A percentile compares a stretch with the other conserved stretches of the same genome.
These are phyloP conservation scores for Schlechtendalia chinensis DNA, from an alignment of 1,140 invertebrate species.

Conservation along the genomic window DNA sequence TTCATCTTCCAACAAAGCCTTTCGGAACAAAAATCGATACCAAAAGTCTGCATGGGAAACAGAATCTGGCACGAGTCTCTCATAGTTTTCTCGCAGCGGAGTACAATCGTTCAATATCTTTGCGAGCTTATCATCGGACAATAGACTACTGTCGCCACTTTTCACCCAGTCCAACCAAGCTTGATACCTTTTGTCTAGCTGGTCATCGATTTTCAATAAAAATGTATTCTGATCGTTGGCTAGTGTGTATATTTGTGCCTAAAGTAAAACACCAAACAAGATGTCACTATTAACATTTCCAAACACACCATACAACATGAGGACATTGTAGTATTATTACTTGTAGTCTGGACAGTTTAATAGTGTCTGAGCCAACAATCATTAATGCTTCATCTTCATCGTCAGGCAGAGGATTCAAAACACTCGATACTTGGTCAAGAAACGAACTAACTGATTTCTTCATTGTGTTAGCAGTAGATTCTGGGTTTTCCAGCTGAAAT, in stretches of 20 bases:
- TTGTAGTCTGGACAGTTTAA: conserved; percentile 63
- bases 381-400: conserved; percentile 69
- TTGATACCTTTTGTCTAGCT: conserved; percentile 56
- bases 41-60: conserved; percentile 54
- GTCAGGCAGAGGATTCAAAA: conserved; percentile 67
- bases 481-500: conserved; percentile 67
- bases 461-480: conserved; percentile 67
- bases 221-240: conserved; percentile 58
- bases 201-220: conserved; percentile 56
- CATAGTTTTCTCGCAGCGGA: conserved; percentile 53
- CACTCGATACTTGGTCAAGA: conserved; percentile 63
- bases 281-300: not conserved
- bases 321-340: conserved; percentile 54
- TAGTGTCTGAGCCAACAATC: conserved; percentile 63
- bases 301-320: not conserved
- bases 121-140: conserved; percentile 56
- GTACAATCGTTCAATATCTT: conserved; percentile 53
- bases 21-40: conserved; percentile 55
- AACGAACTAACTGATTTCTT: conserved; percentile 70
- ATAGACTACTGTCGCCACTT: conserved; percentile 57
- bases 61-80: conserved; percentile 53
- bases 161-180: conserved; percentile 59
- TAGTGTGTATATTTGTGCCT: conserved; percentile 56
- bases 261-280: conserved; percentile 12
- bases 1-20: conserved; percentile 55